Conservation (phyloP, 2,888 invertebrate genomes). For the Tridacna gigas region DNA sequence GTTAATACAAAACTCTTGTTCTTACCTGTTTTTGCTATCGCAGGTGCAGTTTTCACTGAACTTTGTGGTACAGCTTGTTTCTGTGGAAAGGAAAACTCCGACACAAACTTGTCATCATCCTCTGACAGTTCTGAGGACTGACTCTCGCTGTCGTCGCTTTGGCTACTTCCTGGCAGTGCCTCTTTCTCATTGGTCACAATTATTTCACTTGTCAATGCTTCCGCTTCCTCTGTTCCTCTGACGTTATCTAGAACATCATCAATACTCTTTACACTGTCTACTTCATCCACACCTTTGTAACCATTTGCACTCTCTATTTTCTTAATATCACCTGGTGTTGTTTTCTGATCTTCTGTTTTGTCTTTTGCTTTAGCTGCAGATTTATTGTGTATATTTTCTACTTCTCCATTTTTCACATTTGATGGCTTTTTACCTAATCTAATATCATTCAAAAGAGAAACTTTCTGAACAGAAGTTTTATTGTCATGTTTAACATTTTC, state of each 20-base stretch:
- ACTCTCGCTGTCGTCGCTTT: conserved; percentile 44
- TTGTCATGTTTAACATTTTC: conserved; percentile 3
- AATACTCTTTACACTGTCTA: neutral
- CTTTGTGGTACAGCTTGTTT: neutral
- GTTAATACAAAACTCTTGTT: too few species aligned
- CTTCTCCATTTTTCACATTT: conserved; percentile 27
- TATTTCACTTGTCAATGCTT: conserved; percentile 12
- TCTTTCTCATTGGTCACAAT: neutral
- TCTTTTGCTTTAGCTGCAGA: neutral
- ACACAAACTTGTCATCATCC: conserved; percentile 60
- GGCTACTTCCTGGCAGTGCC: neutral
- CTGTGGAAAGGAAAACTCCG: conserved; percentile 55
- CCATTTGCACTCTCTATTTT: neutral
- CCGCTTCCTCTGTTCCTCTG: neutral
- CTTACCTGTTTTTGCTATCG: conserved; percentile 6
- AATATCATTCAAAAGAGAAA: conserved; percentile 51
- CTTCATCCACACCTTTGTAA: neutral
- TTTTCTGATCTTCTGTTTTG: neutral
- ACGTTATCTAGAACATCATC: neutral
- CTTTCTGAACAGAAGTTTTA: conserved; percentile 5
- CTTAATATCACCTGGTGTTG: neutral
- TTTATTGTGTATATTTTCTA: neutral
- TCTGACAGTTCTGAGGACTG: conserved; percentile 41
- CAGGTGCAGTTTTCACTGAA: neutral
- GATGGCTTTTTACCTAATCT: conserved; percentile 55